Evolutionary conservation across 2,888 invertebrate species (phyloP), one percentile per base, ranked within the genome.

Genomic region (Malachius bipustulatus): DNA sequence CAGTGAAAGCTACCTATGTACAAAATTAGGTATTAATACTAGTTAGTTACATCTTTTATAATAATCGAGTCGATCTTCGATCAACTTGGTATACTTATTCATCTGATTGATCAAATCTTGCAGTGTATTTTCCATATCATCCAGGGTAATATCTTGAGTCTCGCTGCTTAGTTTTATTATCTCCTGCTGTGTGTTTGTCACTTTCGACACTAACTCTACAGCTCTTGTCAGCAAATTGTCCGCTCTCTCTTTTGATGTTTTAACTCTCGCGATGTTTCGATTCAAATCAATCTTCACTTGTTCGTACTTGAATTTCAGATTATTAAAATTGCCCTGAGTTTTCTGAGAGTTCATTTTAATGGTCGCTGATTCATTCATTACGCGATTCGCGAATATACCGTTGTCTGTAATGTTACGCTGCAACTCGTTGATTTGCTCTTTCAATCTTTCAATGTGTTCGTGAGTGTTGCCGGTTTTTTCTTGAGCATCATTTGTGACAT

Each of bases 401-500:
- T 90, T 91, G 57, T 79, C 81, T 2, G 82, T 71, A 41, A 84
- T 82, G 51, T 82, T 78, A 47, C 78, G 79, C 55, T 87, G 82
- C 26, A 94, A 66, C 35, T 77, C 73, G 39, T 77, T 78, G 11
- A 93, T 65, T 39, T 81, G 75, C 0, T 69, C 64, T 35, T 79
- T 77, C 39, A 94, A 61, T 4, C 68, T 64, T 29, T 78, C 75
- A 1, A 94, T 83, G 46, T 82, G 75, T n/a, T 70, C 65, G 30
- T 80, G 73, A 0, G 90, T 89, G 45, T 75, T 73, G 46, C 80
- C 79, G 0, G 91, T 84, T 49, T 82, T 81, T 36, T 70, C 71
- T 51, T 83, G 81, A 0, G 90, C 90, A 43, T 77, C 75, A 38
- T 71, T 73, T 0, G 88, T 89, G 63, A 87, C 82, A 41, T 72